phyloP scores from a whole-genome alignment of 1,140 invertebrate genomes.

The Tigriopus japonicus region DNA sequence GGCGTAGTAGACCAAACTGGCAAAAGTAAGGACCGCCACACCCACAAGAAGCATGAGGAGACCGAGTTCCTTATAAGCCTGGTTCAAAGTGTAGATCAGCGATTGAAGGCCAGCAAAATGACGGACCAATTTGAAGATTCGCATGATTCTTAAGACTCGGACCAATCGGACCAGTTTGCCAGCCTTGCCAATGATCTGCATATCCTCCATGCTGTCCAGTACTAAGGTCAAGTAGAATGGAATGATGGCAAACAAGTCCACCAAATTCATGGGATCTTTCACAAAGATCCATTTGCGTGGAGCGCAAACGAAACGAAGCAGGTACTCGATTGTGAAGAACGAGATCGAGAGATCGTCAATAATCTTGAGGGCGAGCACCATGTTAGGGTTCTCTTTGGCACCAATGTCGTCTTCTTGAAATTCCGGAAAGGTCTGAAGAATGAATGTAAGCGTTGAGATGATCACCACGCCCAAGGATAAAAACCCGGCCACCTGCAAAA shows the following conservation, averaged over 20 bases:
- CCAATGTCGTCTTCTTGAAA: conserved; percentile 1
- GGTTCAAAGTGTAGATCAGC: conserved; percentile 4
- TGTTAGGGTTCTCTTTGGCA: background rate
- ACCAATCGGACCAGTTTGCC: conserved; percentile 1
- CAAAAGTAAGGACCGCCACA: background rate
- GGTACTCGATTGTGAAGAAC: conserved; percentile 5
- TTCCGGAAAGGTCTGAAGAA: conserved; percentile 2
- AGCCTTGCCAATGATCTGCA: conserved; percentile 8
- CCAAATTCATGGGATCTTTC: conserved; percentile 1
- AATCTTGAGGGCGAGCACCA: background rate
- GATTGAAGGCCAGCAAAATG: conserved; percentile 9
- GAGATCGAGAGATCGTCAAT: background rate
- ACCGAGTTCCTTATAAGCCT: conserved; percentile 6
- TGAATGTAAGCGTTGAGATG: conserved; percentile 4
- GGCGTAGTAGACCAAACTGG: background rate
- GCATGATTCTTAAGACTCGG: background rate
- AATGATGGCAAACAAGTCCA: conserved; percentile 6
- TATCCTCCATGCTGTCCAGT: background rate
- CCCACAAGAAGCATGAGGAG: background rate
- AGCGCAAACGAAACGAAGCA: background rate
- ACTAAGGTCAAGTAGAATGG: conserved; percentile 3
- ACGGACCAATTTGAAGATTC: conserved; percentile 2
- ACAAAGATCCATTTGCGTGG: conserved; percentile 5
- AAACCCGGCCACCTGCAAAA: background rate
- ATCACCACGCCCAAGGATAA: background rate